Evolutionary conservation across 1,140 invertebrate species (phyloP).

Genomic region (Apis cerana): DNA sequence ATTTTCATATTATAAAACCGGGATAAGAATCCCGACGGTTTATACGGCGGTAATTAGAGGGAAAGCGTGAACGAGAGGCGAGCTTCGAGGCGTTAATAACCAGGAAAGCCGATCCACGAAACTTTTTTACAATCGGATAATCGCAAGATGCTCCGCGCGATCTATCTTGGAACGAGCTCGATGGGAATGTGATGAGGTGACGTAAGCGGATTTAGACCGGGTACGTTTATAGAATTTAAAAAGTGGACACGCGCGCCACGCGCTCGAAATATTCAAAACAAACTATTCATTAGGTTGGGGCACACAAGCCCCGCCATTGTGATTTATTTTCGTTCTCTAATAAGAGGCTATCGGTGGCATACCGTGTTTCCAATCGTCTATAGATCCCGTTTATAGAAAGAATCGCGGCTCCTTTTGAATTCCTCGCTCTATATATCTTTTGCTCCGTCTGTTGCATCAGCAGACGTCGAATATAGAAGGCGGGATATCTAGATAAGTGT

Average conservation of each 20-base stretch:
- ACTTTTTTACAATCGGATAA: not conserved
- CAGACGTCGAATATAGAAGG: not conserved
- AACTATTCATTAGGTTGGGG: not conserved
- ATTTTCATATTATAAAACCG: too few species aligned
- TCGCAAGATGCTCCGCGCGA: rapidly evolving
- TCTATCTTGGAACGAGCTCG: not conserved
- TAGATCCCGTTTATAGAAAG: not conserved
- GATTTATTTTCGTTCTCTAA: slow-evolving; percentile 19
- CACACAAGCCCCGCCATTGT: not conserved
- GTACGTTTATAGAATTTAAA: not conserved
- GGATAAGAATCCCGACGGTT: too few species aligned
- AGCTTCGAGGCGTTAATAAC: not conserved
- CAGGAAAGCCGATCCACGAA: not conserved
- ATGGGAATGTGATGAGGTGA: not conserved
- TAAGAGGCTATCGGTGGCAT: not conserved
- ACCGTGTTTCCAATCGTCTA: not conserved
- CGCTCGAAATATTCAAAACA: not conserved
- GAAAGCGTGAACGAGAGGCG: too few species aligned
- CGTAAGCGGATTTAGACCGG: not conserved
- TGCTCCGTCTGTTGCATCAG: not conserved
- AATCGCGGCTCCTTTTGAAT: not conserved
- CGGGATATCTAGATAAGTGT: not conserved
- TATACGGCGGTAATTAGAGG: not conserved
- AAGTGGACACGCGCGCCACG: not conserved
- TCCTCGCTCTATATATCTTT: not conserved